A percentile compares a stretch with the other conserved stretches of the same genome.
Conservation (phyloP, 1,140 invertebrate species). For the Ceratitis capitata region DNA sequence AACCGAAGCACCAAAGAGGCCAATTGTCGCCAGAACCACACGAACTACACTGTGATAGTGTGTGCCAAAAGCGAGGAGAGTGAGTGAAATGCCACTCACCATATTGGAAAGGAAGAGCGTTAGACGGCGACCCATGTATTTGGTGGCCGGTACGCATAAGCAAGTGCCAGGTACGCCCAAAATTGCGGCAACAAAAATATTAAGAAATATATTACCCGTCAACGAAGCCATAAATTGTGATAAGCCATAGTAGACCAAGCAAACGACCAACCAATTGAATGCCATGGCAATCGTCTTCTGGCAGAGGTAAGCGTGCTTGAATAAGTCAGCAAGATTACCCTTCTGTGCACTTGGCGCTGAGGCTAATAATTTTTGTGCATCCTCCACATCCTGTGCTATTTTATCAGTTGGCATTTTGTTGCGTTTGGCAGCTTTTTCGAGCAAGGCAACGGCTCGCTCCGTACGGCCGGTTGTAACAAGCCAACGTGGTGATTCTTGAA, state of each 20-base stretch:
- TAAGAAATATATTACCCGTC: conserved; percentile 78
- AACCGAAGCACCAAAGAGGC: conserved; percentile 65
- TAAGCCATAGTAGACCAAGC: conserved; percentile 79
- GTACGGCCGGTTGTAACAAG: conserved; percentile 75
- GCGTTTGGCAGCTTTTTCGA: conserved; percentile 74
- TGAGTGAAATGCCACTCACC: conserved; percentile 71
- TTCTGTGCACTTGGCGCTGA: conserved; percentile 58
- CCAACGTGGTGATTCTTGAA: conserved; percentile 82
- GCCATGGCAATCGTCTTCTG: conserved; percentile 77
- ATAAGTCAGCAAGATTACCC: conserved; percentile 74
- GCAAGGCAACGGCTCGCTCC: conserved; percentile 73
- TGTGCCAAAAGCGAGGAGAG: conserved; percentile 71
- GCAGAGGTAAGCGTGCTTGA: conserved; percentile 78
- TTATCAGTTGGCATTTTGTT: conserved; percentile 69
- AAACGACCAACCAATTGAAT: conserved; percentile 78
- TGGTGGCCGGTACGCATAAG: conserved; percentile 74
- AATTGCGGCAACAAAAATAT: conserved; percentile 75
- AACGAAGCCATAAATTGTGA: conserved; percentile 79
- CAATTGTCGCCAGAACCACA: conserved; percentile 50
- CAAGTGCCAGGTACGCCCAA: conserved; percentile 77
- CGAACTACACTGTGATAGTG: background rate
- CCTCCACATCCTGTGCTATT: conserved; percentile 67
- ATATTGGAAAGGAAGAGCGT: conserved; percentile 73
- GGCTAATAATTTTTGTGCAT: conserved; percentile 54
- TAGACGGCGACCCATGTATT: conserved; percentile 71